Base-by-base conservation (phyloP, 2,113 vertebrate species). In the Bufo bufo region DNA sequence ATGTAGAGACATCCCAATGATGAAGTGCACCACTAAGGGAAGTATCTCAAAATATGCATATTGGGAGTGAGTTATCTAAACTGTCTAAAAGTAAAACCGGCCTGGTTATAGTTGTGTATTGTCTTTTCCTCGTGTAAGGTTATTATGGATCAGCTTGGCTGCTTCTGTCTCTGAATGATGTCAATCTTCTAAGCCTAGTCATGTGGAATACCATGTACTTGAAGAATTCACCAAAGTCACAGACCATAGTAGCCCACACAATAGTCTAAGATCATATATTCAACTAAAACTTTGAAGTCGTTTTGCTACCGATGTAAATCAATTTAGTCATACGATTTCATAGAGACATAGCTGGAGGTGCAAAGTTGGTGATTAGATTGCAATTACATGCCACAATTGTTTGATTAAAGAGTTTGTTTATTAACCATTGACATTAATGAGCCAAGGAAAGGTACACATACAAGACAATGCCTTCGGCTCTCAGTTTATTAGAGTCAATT, bases 301-400 rank as follows among this genome's bases (percentile, higher is more conserved):
- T 80, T 77, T 12, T n/a, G 52, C 13, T 58, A 43, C n/a, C 43
- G 54, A 20, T 50, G 61, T 13, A 82, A 82, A 82, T 63, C 63
- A 10, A 82, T 56, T 82, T 63, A 47, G 6, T 45, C 16, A 63
- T 82, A 54, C 0, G 11, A 78, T 78, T 78, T n/a, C 50, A 82
- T 13, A 47, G 79, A 82, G 58, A 81, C 79, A 10, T 82, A 82
- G 43, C 61, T 82, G 47, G 45, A 82, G 80, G 61, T 65, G 59
- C 61, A 20, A 65, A 47, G 12, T 19, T 3, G 0, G 80, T 82
- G 4, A 82, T 82, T 50, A 49, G n/a, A 58, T 59, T 23, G 33
- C 43, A 82, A 43, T 61, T 82, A 61, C 13, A 80, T 20, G 19
- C 50, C 33, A 23, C 77, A 23, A 78, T 4, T n/a, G 45, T 56